Base-by-base conservation (phyloP, 2,888 invertebrate species). In the Deroplatys truncata region DNA sequence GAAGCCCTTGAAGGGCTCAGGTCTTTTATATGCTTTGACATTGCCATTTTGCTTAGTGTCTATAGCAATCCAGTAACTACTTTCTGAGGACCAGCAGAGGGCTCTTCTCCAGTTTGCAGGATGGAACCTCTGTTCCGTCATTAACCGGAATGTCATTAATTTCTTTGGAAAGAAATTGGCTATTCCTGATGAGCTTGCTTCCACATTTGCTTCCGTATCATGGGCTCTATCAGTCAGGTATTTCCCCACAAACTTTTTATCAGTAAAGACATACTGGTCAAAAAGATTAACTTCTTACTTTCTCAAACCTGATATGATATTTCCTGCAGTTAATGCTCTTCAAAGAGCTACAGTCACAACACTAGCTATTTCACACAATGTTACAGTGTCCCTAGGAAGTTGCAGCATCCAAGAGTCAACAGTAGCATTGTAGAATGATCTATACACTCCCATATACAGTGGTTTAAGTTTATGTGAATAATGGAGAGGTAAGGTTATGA, bases 401-500 rank as follows among this genome's bases (percentile, higher is more conserved):
- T 93, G 2, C 91, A 92, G 89, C 92, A 93, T 91, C 92, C 92
- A 93, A 9, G 85, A 85, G 87, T 91, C 89, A 20, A 31, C 5
- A 31, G 31, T 5, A 5, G 5, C 31, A 31, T 5, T 31, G 89
- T 56, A 13, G 90, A 90, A 91, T 25, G 90, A 90, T 92, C 16
- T 91, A 92, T 28, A 92, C 90, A 31, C 35, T 9, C 9, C 35
- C 35, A 35, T 9, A 9, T 91, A 89, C 88, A 92, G 9, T 87
- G 91, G 92, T 92, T 86, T 93, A 91, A 16, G 89, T 90, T 92
- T 93, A 90, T 93, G 92, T 83, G 92, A 92, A 89, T 92, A 93
- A 91, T 94, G 93, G 43, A 93, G 92, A 49, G 93, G 93, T 88
- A 94, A 92, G n/a, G 93, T 93, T 31, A 93, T 90, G 91, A 93